Evolutionary conservation across 2,888 invertebrate genomes (phyloP).

Genomic region (Aphodius sticticus): DNA sequence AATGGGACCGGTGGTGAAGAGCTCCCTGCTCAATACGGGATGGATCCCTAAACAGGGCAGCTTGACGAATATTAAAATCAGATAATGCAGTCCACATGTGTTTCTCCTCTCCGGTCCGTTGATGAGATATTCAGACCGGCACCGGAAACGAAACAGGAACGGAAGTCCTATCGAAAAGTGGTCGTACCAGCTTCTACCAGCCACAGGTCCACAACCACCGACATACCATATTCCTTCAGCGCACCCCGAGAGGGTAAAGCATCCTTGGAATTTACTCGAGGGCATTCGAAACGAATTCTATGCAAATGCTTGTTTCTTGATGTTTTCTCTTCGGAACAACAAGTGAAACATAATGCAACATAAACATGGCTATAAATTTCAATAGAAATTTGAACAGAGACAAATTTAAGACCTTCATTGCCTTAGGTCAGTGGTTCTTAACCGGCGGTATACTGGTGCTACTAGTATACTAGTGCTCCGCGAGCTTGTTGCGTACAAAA

Average conservation of each 20-base stretch:
- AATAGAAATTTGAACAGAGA: too few relatives aligned
- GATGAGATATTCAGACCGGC: slow-evolving; percentile 35
- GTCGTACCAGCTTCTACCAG: background rate
- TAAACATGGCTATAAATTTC: too few relatives aligned
- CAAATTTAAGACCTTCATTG: too few relatives aligned
- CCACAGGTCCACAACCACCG: background rate
- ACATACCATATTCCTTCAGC: too few relatives aligned
- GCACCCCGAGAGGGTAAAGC: background rate
- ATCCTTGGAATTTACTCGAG: background rate
- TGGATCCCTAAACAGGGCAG: background rate
- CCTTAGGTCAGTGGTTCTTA: too few relatives aligned
- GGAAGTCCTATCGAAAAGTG: slow-evolving; percentile 32
- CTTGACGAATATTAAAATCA: background rate
- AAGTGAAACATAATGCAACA: too few relatives aligned
- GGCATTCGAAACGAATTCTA: background rate
- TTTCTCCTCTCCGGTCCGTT: slow-evolving; percentile 19
- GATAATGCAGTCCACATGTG: slow-evolving; percentile 39
- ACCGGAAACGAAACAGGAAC: slow-evolving; percentile 35
- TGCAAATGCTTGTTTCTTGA: background rate
- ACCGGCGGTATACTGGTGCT: too few relatives aligned
- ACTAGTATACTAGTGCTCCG: too few relatives aligned
- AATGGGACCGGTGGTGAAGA: background rate
- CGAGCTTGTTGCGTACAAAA: too few relatives aligned
- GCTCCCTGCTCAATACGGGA: too few relatives aligned
- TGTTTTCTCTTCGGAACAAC: too few relatives aligned